A percentile compares a stretch with the other conserved stretches of the same genome.
phyloP scores from a whole-genome alignment of 2,113 vertebrate species.

The Tragelaphus scriptus region DNA sequence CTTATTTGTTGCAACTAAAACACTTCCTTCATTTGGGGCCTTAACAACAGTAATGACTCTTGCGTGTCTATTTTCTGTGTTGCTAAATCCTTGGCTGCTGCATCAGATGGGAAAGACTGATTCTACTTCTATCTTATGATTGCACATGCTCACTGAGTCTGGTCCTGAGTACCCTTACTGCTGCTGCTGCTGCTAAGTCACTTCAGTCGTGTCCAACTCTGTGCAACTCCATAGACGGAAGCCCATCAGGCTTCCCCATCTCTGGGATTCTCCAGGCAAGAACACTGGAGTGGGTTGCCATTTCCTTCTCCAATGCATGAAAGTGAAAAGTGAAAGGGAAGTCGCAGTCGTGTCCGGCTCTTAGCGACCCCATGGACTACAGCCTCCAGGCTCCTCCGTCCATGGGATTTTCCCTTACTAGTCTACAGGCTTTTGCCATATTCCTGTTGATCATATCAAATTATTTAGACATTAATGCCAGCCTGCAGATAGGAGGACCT shows the following conservation, averaged over 20 bases:
- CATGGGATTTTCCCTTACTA: not conserved
- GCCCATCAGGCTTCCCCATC: no score
- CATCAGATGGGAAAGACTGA: not conserved
- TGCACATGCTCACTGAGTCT: not conserved
- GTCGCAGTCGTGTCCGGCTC: no score
- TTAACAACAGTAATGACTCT: not conserved
- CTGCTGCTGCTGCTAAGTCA: not conserved
- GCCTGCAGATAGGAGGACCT: not conserved
- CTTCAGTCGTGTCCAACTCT: no score
- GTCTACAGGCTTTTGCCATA: not conserved
- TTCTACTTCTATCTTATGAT: not conserved
- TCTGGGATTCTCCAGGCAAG: no score
- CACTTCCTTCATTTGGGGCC: not conserved
- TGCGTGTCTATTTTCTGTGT: not conserved
- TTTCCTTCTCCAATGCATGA: no score
- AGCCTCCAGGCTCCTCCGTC: no score
- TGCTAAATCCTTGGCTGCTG: not conserved
- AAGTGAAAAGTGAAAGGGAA: no score
- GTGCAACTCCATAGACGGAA: no score
- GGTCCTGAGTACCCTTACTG: not conserved
- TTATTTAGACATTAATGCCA: not conserved
- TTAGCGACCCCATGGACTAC: no score
- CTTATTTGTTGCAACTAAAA: constrained; percentile 1
- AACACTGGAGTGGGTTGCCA: no score
- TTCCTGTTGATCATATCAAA: not conserved